A percentile compares a stretch with the other conserved stretches of the same genome.
phyloP scores from a whole-genome alignment of 2,888 invertebrate genomes.

The Tuberolachnus salignus region DNA sequence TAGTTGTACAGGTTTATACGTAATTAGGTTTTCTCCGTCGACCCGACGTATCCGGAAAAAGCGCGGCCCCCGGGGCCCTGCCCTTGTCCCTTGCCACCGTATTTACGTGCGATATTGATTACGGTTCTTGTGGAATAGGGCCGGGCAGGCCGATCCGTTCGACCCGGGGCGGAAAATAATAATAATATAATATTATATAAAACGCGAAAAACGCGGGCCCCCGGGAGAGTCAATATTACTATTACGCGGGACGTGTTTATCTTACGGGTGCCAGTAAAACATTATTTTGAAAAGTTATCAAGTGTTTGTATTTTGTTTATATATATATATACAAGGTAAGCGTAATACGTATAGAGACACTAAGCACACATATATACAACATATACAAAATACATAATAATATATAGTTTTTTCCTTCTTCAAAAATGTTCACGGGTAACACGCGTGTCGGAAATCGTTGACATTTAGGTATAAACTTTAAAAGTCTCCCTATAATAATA shows the following conservation, averaged over 20 bases:
- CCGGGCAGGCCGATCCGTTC: no score
- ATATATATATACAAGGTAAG: background rate
- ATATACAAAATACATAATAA: background rate
- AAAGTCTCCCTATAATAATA: background rate
- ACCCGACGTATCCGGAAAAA: background rate
- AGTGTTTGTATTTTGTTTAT: background rate
- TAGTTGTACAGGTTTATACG: no score
- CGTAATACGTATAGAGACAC: background rate
- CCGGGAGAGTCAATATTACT: background rate
- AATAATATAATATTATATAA: background rate
- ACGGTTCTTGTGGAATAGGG: no score
- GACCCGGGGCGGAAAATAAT: background rate
- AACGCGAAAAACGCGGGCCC: no score
- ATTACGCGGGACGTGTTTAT: background rate
- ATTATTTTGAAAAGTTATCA: slow-evolving; percentile 21
- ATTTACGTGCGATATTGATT: no score
- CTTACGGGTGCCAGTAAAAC: slow-evolving; percentile 26
- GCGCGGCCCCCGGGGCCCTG: no score
- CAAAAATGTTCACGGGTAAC: background rate
- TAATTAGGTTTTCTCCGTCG: no score
- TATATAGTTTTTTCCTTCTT: background rate
- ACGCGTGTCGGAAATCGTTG: slow-evolving; percentile 41
- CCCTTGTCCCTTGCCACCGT: no score
- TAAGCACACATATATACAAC: background rate
- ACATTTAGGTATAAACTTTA: slow-evolving; percentile 34